These are phyloP conservation scores for Mechanitis mazaeus DNA, from an alignment of 2,888 invertebrate genomes.

Conservation along the genomic window DNA sequence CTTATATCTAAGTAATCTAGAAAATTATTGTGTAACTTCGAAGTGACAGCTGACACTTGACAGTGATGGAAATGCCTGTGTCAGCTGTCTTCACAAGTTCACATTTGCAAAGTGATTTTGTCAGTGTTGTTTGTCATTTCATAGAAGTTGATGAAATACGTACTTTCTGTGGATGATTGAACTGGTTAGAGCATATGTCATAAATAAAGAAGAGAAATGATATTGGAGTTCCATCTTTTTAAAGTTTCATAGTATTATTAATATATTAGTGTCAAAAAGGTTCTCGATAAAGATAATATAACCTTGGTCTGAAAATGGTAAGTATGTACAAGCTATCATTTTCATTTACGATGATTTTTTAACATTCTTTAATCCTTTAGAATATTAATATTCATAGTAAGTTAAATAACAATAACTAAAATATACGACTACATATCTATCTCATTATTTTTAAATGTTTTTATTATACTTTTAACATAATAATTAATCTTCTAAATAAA, in stretches of 20 bases:
- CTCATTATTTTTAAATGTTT: too few relatives aligned
- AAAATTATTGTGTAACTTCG: neutral
- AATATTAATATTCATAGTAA: too few relatives aligned
- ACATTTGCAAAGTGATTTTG: neutral
- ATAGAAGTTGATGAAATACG: conserved; percentile 16
- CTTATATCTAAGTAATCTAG: neutral
- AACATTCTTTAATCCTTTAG: neutral
- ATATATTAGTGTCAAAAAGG: conserved; percentile 12
- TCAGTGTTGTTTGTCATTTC: conserved; percentile 18
- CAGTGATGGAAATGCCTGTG: conserved; percentile 2
- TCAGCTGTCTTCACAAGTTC: conserved; percentile 2
- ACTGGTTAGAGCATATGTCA: neutral
- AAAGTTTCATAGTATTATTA: conserved; percentile 10
- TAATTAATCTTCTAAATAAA: too few relatives aligned
- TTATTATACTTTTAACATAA: too few relatives aligned
- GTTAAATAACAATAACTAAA: too few relatives aligned
- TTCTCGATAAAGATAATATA: conserved; percentile 23
- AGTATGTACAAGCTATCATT: conserved; percentile 23
- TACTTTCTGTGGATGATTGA: conserved; percentile 12
- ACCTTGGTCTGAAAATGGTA: conserved; percentile 37
- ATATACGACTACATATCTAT: too few relatives aligned
- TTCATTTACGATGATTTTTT: neutral
- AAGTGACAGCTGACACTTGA: neutral
- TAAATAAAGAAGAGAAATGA: conserved; percentile 12
- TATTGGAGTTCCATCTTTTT: conserved; percentile 8